Evolutionary conservation across 2,797 vertebrate genomes (phyloP).

Genomic region (Paedocypris micromegethes): DNA sequence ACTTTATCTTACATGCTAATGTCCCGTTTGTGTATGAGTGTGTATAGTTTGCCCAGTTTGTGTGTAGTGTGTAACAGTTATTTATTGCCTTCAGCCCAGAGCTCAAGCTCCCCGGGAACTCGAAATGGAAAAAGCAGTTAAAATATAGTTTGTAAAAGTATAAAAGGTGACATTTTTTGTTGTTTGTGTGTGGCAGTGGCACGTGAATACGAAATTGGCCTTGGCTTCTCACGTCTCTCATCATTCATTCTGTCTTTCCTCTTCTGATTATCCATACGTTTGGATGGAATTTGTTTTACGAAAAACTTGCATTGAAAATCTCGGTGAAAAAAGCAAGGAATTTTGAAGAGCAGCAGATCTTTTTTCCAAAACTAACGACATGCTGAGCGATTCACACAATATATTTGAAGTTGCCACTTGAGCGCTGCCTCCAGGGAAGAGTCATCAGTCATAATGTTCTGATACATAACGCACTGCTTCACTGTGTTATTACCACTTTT

Average conservation of each 20-base stretch:
- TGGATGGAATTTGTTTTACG: constrained; percentile 14
- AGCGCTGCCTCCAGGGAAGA: constrained; percentile 24
- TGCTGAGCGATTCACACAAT: constrained; percentile 8
- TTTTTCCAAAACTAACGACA: constrained; percentile 1
- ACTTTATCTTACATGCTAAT: too few relatives aligned
- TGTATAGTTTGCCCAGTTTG: too few relatives aligned
- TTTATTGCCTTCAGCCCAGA: too few relatives aligned
- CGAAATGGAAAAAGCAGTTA: too few relatives aligned
- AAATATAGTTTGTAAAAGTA: too few relatives aligned
- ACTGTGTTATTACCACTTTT: too few relatives aligned
- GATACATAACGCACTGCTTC: neutral
- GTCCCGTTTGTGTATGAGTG: too few relatives aligned
- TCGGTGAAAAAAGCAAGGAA: constrained; percentile 1
- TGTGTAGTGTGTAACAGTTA: too few relatives aligned
- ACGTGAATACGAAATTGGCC: too few relatives aligned
- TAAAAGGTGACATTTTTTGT: too few relatives aligned
- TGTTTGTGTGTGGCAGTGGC: too few relatives aligned
- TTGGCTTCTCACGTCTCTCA: constrained; percentile 47
- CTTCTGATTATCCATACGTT: constrained; percentile 32
- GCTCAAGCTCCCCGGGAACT: too few relatives aligned
- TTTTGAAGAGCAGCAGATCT: constrained; percentile 6
- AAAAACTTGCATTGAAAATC: constrained; percentile 7
- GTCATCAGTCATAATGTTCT: constrained; percentile 8
- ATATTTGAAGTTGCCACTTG: constrained; percentile 31
- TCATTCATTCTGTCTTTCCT: constrained; percentile 11